Evolutionary conservation across 1,140 invertebrate species (phyloP), one percentile per base, ranked within the genome.

Genomic region (Lasioglossum baleicum): DNA sequence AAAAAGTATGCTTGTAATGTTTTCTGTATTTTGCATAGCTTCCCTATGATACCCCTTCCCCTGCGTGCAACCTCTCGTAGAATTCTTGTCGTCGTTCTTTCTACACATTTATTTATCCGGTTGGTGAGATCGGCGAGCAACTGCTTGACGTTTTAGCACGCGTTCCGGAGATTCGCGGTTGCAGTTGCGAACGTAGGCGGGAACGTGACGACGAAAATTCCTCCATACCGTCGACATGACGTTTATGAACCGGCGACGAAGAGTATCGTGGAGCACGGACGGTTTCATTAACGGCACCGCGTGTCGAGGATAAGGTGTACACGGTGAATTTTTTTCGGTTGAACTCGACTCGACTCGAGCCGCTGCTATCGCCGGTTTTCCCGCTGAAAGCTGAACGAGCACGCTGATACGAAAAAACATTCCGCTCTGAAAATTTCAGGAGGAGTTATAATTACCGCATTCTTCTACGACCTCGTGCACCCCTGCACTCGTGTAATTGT

Each of bases 231-330:
- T 42, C 58, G 68, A 51, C 70, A 40, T 58, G 76, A 79, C 69
- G 61, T 79, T 79, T 79, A 79, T 65, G 69, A 79, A 73, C 61
- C 69, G 13, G 48, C 42, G 64, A 40, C 76, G 61, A 44, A 60
- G 69, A 35, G 53, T 48, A 56, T 42, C 35, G 76, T 7, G 76
- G 76, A 70, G 35, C 48, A 70, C 51, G 68, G 53, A 56, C 53
- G 26, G 31, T 56, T 58, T 71, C 75, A 42, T 77, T 71, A 77
- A 70, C 44, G 20, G 6, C 15, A 44, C 11, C 20, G 15, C 26
- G 67, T 51, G 58, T 51, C 58, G 31, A 22, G 48, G n/a, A 13
- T 8, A 77, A 70, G 60, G 44, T 35, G 58, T 11, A 11, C 26
- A 58, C 44, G 22, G 7, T 8, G 56, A 58, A 56, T 44, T 67